Evolutionary conservation across 2,113 vertebrate genomes (phyloP), one percentile per base, ranked within the genome.

Genomic region (Orthochromis indermauri): DNA sequence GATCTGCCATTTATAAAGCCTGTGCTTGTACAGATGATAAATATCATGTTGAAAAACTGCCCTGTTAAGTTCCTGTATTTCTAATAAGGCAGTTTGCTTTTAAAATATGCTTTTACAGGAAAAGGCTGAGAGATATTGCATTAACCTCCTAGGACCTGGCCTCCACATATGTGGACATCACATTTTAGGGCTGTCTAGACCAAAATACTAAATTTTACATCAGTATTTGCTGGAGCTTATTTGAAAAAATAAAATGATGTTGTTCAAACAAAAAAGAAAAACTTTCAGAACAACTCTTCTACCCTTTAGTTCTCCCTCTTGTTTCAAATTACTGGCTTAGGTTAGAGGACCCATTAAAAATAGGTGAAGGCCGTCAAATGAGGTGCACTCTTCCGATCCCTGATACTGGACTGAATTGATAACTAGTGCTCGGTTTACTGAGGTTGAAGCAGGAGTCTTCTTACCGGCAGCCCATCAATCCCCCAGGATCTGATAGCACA

Each of bases 381-480:
- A 86, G 66, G 80, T 19, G 61, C 63, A 51, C 40, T 6, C 68
- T 42, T 81, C 7, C 4, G 14, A 66, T 88, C 31, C 37, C 79
- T 81, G 80, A 61, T 80, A 84, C 86, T 59, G 84, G 47, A 84
- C 68, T 79, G 78, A 88, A 90, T 61, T 83, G 91, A 88, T 84
- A 89, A 94, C 94, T 91, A 92, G 86, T 11, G 33, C 19, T 68
- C 21, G 26, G 81, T 84, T 91, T 76, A 82, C 59, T 63, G 90
- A 86, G 61, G 59, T 79, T 88, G 73, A 73, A 35, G 78, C 61
- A 45, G 51, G 47, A 81, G 88, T 83, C 84, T 81, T 88, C 88
- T 83, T 89, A 84, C 85, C 83, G 54, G 84, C 83, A 61, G 84
- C 85, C 84, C 35, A 88, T 93, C 31, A 37, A 90, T 88, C 49